phyloP scores from a whole-genome alignment of 2,113 vertebrate genomes.

The Oncorhynchus masou region DNA sequence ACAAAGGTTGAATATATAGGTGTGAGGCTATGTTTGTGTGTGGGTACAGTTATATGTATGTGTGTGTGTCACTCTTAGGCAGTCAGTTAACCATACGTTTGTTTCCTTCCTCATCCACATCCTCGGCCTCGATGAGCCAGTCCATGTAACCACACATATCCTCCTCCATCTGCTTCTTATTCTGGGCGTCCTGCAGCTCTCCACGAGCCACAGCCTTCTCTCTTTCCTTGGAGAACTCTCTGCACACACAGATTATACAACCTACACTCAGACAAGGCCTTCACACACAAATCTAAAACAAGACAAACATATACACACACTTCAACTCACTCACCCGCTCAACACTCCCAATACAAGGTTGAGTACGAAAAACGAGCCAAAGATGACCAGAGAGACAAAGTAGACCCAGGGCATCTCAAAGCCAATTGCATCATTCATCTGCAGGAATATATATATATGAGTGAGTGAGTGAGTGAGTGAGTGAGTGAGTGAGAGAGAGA shows the following conservation, averaged over 20 bases:
- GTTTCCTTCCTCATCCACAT: constrained; percentile 78
- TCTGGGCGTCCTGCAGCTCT: constrained; percentile 89
- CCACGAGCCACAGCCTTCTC: constrained; percentile 93
- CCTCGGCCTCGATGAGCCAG: constrained; percentile 92
- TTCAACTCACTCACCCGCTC: constrained; percentile 79
- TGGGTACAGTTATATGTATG: neutral
- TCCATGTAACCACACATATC: constrained; percentile 89
- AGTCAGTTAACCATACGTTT: constrained; percentile 58
- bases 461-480: neutral
- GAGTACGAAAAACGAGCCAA: constrained; percentile 93
- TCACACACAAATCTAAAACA: too few relatives aligned
- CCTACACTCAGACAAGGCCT: neutral
- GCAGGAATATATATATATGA: constrained; percentile 1
- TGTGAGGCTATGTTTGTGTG: too few relatives aligned
- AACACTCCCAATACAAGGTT: constrained; percentile 93
- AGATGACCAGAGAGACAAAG: constrained; percentile 93
- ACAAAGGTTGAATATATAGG: neutral
- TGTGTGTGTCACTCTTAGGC: neutral
- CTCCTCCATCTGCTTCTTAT: constrained; percentile 91
- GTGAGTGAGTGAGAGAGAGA: neutral
- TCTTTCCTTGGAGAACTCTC: constrained; percentile 92
- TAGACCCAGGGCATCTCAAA: constrained; percentile 90
- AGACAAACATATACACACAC: constrained; percentile 3
- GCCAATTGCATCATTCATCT: constrained; percentile 94
- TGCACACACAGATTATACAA: constrained; percentile 41